phyloP scores from a whole-genome alignment of 1,140 invertebrate genomes.

The Lepidotrigona ventralis region DNA sequence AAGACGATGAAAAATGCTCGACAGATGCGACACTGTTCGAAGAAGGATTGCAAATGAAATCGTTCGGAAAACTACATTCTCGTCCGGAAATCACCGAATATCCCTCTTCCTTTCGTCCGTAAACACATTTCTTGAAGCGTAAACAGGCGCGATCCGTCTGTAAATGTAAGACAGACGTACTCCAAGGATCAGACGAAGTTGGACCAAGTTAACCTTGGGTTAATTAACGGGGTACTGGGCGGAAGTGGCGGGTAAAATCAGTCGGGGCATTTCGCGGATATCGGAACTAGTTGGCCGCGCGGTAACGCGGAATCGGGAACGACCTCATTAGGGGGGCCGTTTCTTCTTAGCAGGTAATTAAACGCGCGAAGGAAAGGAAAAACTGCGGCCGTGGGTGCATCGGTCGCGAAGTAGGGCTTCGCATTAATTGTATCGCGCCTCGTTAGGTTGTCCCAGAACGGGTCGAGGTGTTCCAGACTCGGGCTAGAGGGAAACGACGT shows the following conservation, averaged over 20 bases:
- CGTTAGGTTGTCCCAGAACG: constrained; percentile 68
- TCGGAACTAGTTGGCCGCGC: constrained; percentile 31
- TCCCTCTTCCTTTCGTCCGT: not conserved
- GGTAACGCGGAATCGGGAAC: constrained; percentile 39
- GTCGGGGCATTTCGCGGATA: constrained; percentile 17
- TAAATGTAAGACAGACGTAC: no score
- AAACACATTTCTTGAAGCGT: not conserved
- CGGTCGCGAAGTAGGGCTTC: constrained; percentile 59
- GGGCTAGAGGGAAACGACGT: constrained; percentile 12
- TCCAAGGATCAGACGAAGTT: not conserved
- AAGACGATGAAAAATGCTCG: no score
- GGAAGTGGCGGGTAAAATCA: not conserved
- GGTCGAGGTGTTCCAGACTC: constrained; percentile 52
- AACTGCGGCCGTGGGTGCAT: constrained; percentile 57
- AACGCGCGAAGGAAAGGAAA: constrained; percentile 64
- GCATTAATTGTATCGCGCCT: constrained; percentile 66
- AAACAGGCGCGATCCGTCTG: not conserved
- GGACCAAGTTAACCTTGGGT: not conserved
- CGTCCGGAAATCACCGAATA: not conserved
- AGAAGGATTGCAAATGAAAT: not conserved
- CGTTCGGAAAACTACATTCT: not conserved
- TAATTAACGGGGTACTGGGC: constrained; percentile 38
- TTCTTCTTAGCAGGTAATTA: constrained; percentile 60
- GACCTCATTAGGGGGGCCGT: constrained; percentile 39
- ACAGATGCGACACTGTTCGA: no score